Conservation (phyloP, 2,797 vertebrate species). For the Arnoldichthys spilopterus region DNA sequence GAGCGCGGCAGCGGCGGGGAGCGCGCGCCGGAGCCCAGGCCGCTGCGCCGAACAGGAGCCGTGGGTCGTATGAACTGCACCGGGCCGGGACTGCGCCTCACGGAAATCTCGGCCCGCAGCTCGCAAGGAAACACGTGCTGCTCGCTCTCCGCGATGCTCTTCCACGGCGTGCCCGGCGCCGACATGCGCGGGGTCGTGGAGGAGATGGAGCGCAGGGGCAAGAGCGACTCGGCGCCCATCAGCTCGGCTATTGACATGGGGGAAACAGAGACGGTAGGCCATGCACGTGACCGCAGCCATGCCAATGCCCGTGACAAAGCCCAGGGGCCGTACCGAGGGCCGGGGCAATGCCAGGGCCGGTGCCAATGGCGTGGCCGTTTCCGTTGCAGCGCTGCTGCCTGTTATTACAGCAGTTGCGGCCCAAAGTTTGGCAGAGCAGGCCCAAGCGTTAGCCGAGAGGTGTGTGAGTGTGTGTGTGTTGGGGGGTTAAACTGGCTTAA, state of each 20-base stretch:
- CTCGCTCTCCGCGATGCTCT: conserved; percentile 91
- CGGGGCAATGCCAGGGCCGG: background rate
- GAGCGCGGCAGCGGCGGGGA: background rate
- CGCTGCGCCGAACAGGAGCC: conserved; percentile 13
- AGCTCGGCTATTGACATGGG: conserved; percentile 98
- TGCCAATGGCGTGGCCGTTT: background rate
- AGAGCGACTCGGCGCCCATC: conserved; percentile 94
- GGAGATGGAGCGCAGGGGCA: conserved; percentile 95
- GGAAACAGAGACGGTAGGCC: conserved; percentile 95
- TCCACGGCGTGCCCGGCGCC: conserved; percentile 96
- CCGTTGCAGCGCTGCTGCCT: background rate
- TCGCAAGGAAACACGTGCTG: conserved; percentile 83
- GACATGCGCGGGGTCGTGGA: conserved; percentile 98
- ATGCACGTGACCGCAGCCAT: conserved; percentile 20
- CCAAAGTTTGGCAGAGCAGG: background rate
- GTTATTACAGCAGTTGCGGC: background rate
- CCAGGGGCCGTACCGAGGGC: background rate
- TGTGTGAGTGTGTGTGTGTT: no score
- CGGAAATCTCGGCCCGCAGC: conserved; percentile 83
- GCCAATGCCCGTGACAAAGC: background rate
- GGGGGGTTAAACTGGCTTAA: no score
- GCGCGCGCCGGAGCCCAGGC: background rate
- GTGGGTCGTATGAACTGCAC: conserved; percentile 64
- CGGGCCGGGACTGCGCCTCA: conserved; percentile 79
- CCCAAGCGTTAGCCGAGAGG: background rate